Conservation (phyloP, 1,140 invertebrate species). For the Colletes latitarsis region DNA sequence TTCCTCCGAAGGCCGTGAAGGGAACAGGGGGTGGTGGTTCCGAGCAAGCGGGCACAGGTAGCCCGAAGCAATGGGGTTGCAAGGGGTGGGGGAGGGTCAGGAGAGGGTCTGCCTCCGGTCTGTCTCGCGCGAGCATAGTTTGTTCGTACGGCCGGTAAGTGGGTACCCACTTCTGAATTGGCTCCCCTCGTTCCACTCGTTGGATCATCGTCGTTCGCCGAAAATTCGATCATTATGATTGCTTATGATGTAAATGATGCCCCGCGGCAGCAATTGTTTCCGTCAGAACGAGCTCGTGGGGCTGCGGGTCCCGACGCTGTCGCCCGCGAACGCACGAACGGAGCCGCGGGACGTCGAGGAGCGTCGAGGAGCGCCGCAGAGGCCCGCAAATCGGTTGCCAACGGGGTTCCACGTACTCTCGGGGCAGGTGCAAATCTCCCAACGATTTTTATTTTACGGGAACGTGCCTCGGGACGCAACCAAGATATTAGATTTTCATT, state of each 20-base stretch:
- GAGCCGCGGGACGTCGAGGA: constrained; percentile 45
- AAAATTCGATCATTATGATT: constrained; percentile 82
- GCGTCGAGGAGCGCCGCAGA: background rate
- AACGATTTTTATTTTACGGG: too few relatives aligned
- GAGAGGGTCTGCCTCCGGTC: constrained; percentile 40
- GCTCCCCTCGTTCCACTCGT: constrained; percentile 75
- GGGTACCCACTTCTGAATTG: constrained; percentile 81
- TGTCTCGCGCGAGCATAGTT: constrained; percentile 39
- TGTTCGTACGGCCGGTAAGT: constrained; percentile 72
- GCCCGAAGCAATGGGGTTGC: constrained; percentile 68
- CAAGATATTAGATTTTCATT: too few relatives aligned
- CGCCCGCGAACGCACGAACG: constrained; percentile 40
- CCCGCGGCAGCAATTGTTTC: constrained; percentile 80
- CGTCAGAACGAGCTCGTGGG: constrained; percentile 74
- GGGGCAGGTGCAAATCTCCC: constrained; percentile 47
- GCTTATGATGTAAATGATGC: constrained; percentile 82
- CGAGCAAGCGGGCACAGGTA: constrained; percentile 68
- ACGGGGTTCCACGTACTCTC: constrained; percentile 27
- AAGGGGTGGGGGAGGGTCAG: constrained; percentile 65
- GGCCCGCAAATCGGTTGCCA: constrained; percentile 14
- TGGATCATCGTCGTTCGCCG: constrained; percentile 80
- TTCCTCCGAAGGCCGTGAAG: constrained; percentile 28
- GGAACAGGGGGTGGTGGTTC: constrained; percentile 56
- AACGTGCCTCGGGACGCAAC: too few relatives aligned
- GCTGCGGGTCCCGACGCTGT: constrained; percentile 61